Base-by-base conservation (phyloP, 2,113 vertebrate genomes). In the Columba janthina region DNA sequence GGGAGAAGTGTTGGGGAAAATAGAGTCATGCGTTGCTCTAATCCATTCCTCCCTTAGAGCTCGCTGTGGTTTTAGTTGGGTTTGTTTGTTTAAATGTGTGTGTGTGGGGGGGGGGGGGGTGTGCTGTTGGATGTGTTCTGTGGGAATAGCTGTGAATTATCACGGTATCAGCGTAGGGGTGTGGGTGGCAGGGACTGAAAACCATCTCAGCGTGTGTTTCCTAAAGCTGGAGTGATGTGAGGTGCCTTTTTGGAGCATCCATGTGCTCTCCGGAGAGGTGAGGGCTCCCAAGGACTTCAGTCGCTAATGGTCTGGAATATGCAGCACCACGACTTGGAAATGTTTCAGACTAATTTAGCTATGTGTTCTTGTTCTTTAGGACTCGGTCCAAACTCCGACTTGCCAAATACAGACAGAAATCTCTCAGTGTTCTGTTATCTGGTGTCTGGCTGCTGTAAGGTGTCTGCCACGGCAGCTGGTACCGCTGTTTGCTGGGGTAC, bases 1-100 rank as follows among this genome's bases (percentile, higher is more conserved):
- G 91, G 78, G 90, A 94, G 89, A 89, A 85, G 81, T 54, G 92
- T 54, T 46, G 93, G 97, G 89, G 91, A 73, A 92, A 85, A 82
- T 25, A 66, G 75, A 77, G 62, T 25, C 82, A 54, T 60, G 92
- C 7, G 4, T 58, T 31, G 53, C 32, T 44, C 75, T 44, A 14
- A 66, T 50, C 87, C 94, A 42, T 79, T n/a, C 77, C 89, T 75
- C 38, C 87, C 50, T 8, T 5, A 19, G 38, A 70, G 46, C 51
- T 70, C 8, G 10, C 71, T 38, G 89, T 18, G 81, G 26, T 20
- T 40, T 58, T 14, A 2, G 74, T 6, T 57, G 74, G 0, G 66
- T 53, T 5, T 71, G 77, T 65, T 87, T 84, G 69, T 58, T 80
- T 76, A 56, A 34, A n/a, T 53, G 44, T 51, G 28, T n/a, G n/a